A percentile compares a stretch with the other conserved stretches of the same genome.
These are phyloP conservation scores for Triops cancriformis DNA, from an alignment of 1,140 invertebrate species.

Conservation along the genomic window DNA sequence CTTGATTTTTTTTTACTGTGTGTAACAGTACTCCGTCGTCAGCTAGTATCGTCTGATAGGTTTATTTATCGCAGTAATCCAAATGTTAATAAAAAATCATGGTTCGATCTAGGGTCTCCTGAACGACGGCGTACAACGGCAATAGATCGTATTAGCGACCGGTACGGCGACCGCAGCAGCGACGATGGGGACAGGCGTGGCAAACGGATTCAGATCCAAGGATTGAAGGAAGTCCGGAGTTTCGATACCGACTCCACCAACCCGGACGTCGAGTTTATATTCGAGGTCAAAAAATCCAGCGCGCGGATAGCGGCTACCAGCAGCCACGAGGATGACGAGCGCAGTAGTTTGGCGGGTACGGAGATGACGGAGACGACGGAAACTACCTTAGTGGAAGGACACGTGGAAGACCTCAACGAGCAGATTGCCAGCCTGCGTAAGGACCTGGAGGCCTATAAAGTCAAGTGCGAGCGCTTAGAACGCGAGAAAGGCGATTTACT, in stretches of 20 bases:
- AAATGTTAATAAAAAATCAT: not conserved
- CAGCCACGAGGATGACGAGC: slow-evolving; percentile 40
- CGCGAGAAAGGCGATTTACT: slow-evolving; percentile 75
- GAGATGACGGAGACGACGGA: slow-evolving; percentile 45
- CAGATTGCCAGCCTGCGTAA: slow-evolving; percentile 40
- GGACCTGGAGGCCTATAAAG: slow-evolving; percentile 47
- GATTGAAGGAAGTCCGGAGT: slow-evolving; percentile 31
- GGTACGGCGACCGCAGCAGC: slow-evolving; percentile 1
- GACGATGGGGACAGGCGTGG: slow-evolving; percentile 19
- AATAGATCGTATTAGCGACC: not conserved
- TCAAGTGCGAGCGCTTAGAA: slow-evolving; percentile 56
- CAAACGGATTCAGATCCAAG: slow-evolving; percentile 30
- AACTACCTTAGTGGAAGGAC: slow-evolving; percentile 43
- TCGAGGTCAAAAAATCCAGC: slow-evolving; percentile 43
- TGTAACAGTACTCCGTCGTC: too few relatives aligned
- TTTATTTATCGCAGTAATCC: too few relatives aligned
- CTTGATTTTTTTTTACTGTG: too few relatives aligned
- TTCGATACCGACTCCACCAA: not conserved
- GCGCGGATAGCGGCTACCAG: slow-evolving; percentile 30
- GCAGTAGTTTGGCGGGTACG: slow-evolving; percentile 43
- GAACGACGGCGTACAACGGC: not conserved
- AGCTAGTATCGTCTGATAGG: too few relatives aligned
- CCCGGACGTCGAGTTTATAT: slow-evolving; percentile 48
- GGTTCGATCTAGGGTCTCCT: not conserved
- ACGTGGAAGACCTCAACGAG: slow-evolving; percentile 37